phyloP scores from a whole-genome alignment of 1,140 invertebrate genomes.

The Psix sp. region DNA sequence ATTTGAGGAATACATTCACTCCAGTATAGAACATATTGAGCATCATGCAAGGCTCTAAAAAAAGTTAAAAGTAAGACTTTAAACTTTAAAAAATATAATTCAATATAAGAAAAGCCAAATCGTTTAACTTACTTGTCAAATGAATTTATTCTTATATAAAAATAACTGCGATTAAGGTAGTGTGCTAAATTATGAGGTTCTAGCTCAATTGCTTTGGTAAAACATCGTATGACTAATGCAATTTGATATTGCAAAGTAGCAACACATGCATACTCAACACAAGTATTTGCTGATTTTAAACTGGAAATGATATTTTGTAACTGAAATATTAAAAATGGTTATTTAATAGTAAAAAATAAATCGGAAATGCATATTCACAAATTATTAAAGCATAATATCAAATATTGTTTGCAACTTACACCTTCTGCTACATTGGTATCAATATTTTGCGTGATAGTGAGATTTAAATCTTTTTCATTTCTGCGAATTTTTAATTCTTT shows the following conservation, averaged over 20 bases:
- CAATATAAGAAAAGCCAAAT: background rate
- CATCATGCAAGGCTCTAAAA: conserved; percentile 21
- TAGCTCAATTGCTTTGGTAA: conserved; percentile 34
- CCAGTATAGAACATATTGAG: conserved; percentile 1
- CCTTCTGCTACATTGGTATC: too few species aligned
- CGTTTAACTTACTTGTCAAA: conserved; percentile 4
- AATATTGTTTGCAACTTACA: too few species aligned
- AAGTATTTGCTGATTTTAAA: conserved; percentile 10
- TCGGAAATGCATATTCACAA: background rate
- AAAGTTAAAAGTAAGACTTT: too few species aligned
- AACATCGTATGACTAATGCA: conserved; percentile 3
- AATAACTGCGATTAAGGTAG: conserved; percentile 39
- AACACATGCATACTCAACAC: conserved; percentile 25
- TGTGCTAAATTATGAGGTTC: conserved; percentile 34
- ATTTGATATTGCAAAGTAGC: conserved; percentile 11
- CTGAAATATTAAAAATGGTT: background rate
- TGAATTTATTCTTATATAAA: conserved; percentile 19
- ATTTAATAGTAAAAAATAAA: background rate
- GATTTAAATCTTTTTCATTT: background rate
- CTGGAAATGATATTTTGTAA: background rate
- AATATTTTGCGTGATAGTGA: too few species aligned
- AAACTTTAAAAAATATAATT: conserved; percentile 4
- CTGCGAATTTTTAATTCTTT: background rate
- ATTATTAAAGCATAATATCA: background rate
- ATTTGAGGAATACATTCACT: background rate